Evolutionary conservation across 2,888 invertebrate species (phyloP).

Genomic region (Ligdia adustata): DNA sequence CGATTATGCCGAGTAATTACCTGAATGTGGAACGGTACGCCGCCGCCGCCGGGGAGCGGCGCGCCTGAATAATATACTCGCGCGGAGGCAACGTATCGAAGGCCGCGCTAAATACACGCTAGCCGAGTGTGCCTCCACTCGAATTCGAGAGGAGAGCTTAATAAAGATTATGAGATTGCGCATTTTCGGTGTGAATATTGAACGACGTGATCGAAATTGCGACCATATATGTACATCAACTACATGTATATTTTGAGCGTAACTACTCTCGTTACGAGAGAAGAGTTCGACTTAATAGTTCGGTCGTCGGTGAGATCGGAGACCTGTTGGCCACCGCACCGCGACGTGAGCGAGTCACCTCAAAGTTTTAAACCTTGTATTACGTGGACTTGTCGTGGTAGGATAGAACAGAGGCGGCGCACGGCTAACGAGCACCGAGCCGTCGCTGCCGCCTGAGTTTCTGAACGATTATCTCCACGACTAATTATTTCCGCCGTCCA

Average conservation of each 20-base stretch:
- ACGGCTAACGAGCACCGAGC: conserved; percentile 39
- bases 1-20: conserved; percentile 45
- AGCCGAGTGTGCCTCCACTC: neutral
- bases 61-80: conserved; percentile 24
- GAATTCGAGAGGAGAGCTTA: neutral
- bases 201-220: conserved; percentile 5
- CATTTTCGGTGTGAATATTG: conserved; percentile 4
- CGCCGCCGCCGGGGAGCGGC: conserved; percentile 15
- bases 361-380: conserved; percentile 42
- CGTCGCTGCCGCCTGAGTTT: conserved; percentile 38
- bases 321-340: no score
- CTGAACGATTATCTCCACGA: conserved; percentile 62
- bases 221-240: no score
- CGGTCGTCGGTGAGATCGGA: conserved; percentile 26
- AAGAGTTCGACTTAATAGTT: no score
- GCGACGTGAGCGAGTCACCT: conserved; percentile 38
- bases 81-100: conserved; percentile 4
- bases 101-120: neutral
- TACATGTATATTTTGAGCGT: no score
- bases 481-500: conserved; percentile 67
- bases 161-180: neutral
- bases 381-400: conserved; percentile 41
- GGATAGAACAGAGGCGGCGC: conserved; percentile 16
- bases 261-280: no score
- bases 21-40: conserved; percentile 34